These are phyloP conservation scores for Catagonus wagneri DNA, from an alignment of 2,113 vertebrate genomes.

Conservation along the genomic window DNA sequence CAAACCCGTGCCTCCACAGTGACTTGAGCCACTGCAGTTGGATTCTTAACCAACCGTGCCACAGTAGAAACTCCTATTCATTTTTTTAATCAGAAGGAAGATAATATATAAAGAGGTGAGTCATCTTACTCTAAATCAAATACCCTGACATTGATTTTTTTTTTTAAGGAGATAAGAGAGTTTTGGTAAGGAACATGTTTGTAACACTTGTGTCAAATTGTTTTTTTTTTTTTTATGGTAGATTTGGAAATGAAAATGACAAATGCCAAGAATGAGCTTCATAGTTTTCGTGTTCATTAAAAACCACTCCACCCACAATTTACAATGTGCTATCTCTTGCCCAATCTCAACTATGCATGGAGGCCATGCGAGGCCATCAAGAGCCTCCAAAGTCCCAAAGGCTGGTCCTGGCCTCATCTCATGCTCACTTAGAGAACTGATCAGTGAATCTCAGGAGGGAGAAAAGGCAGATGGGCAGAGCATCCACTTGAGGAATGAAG, in stretches of 20 bases:
- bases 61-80: too few species aligned
- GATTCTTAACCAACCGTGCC: too few species aligned
- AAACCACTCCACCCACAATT: slow-evolving; percentile 72
- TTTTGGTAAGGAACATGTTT: slow-evolving; percentile 79
- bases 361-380: slow-evolving; percentile 73
- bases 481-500: slow-evolving; percentile 19
- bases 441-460: slow-evolving; percentile 63
- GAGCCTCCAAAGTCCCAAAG: background rate
- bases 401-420: slow-evolving; percentile 65
- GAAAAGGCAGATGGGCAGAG: slow-evolving; percentile 58
- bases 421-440: slow-evolving; percentile 52
- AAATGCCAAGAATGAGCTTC: slow-evolving; percentile 83
- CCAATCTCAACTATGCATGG: slow-evolving; percentile 82
- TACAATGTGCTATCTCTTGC: slow-evolving; percentile 78
- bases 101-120: slow-evolving; percentile 80
- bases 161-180: slow-evolving; percentile 70
- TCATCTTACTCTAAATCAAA: slow-evolving; percentile 84
- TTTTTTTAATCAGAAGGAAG: slow-evolving; percentile 76
- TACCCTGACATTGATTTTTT: slow-evolving; percentile 65
- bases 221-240: slow-evolving; percentile 77
- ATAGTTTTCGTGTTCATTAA: slow-evolving; percentile 83
- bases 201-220: slow-evolving; percentile 72
- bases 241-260: slow-evolving; percentile 84
- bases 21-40: too few species aligned
- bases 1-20: too few species aligned